phyloP scores from a whole-genome alignment of 2,888 invertebrate species.

The Calameuta pallipes region DNA sequence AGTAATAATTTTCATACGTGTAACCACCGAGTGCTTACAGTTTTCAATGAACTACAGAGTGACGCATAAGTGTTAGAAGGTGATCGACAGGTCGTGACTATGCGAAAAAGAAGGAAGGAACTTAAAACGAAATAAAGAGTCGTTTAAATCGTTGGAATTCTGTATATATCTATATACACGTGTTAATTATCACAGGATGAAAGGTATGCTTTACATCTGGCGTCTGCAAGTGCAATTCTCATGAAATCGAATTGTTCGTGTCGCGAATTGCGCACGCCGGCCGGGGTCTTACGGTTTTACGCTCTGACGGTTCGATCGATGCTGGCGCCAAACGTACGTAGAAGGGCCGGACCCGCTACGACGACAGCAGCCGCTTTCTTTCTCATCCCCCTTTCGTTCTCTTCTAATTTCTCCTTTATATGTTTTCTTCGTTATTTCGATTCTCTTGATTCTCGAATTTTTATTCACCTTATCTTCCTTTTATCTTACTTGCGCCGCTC shows the following conservation, averaged over 20 bases:
- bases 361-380: neutral
- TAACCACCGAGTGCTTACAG: neutral
- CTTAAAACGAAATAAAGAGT: neutral
- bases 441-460: neutral
- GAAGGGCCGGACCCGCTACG: neutral
- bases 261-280: conserved; percentile 6
- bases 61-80: neutral
- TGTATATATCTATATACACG: neutral
- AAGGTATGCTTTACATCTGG: neutral
- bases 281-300: neutral
- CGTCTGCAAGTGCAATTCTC: neutral
- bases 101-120: neutral
- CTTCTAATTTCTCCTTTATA: neutral
- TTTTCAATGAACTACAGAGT: neutral
- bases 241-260: neutral
- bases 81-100: neutral
- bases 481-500: neutral
- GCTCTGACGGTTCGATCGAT: conserved; percentile 4
- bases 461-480: neutral
- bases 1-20: neutral
- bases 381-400: neutral
- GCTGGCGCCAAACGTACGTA: neutral
- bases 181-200: neutral
- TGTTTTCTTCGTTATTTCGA: neutral
- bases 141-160: neutral